Conservation (phyloP, 2,888 invertebrate genomes). For the Phortica magna region DNA sequence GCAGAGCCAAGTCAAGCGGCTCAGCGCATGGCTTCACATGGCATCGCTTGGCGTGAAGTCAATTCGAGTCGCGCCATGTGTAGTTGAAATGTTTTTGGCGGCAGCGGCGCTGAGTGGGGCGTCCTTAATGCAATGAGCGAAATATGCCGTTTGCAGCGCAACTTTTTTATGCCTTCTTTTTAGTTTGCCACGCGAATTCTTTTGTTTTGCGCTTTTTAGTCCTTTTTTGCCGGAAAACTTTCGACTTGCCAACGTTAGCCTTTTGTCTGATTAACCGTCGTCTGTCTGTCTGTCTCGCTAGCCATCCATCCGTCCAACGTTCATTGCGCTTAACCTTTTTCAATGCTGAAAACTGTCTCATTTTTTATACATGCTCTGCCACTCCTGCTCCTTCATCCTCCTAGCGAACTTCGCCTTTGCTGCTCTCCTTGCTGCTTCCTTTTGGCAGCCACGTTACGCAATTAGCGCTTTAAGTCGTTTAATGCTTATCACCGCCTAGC, state of each 20-base stretch:
- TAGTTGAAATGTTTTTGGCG: constrained; percentile 4
- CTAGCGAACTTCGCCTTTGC: no score
- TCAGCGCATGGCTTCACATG: constrained; percentile 50
- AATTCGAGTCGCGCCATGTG: background rate
- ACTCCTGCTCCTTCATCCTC: no score
- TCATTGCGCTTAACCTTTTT: no score
- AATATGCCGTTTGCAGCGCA: background rate
- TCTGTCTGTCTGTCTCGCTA: no score
- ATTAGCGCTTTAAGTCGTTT: background rate
- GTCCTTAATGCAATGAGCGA: constrained; percentile 10
- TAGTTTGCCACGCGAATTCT: background rate
- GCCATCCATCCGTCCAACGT: no score
- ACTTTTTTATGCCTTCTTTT: background rate
- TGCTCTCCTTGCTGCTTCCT: constrained; percentile 3
- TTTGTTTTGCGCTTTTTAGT: background rate
- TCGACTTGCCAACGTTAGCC: background rate
- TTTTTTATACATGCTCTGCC: no score
- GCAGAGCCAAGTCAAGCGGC: no score
- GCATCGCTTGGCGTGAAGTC: constrained; percentile 39
- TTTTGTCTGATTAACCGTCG: background rate
- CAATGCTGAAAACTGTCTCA: no score
- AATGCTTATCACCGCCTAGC: background rate
- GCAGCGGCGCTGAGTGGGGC: background rate
- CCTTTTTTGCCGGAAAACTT: background rate
- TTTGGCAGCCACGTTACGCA: background rate